A percentile compares a stretch with the other conserved stretches of the same genome.
Conservation (phyloP, 2,113 vertebrate species). For the Felis chaus region DNA sequence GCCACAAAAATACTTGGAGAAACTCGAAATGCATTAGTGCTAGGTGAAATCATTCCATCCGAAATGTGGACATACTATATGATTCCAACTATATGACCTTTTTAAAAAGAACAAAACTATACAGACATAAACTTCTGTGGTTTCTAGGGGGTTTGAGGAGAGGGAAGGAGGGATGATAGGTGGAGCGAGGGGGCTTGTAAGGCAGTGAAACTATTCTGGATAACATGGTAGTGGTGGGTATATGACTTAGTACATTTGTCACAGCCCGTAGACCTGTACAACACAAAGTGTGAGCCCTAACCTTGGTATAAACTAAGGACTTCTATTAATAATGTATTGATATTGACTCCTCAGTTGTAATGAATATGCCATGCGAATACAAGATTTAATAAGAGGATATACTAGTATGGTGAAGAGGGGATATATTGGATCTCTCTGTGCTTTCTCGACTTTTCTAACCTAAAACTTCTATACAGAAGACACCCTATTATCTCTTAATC, state of each 20-base stretch:
- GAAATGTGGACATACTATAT: background rate
- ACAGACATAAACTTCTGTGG: background rate
- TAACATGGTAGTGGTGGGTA: background rate
- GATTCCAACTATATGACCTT: background rate
- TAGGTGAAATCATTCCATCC: background rate
- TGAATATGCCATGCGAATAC: background rate
- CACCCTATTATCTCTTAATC: background rate
- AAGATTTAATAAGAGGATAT: background rate
- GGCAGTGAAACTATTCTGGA: background rate
- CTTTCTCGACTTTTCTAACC: background rate
- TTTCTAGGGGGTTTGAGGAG: background rate
- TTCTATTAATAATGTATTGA: background rate
- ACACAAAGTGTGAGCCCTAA: background rate
- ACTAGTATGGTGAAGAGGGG: background rate
- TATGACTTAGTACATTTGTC: background rate
- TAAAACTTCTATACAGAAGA: background rate
- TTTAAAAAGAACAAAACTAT: background rate
- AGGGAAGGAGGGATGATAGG: fast-evolving
- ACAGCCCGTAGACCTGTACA: background rate
- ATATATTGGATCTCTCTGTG: background rate
- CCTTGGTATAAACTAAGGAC: background rate
- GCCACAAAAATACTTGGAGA: background rate
- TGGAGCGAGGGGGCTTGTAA: background rate
- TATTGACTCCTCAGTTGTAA: background rate
- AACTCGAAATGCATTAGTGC: background rate